Evolutionary conservation across 2,113 vertebrate genomes (phyloP), one percentile per base, ranked within the genome.

Genomic region (Notothenia coriiceps): DNA sequence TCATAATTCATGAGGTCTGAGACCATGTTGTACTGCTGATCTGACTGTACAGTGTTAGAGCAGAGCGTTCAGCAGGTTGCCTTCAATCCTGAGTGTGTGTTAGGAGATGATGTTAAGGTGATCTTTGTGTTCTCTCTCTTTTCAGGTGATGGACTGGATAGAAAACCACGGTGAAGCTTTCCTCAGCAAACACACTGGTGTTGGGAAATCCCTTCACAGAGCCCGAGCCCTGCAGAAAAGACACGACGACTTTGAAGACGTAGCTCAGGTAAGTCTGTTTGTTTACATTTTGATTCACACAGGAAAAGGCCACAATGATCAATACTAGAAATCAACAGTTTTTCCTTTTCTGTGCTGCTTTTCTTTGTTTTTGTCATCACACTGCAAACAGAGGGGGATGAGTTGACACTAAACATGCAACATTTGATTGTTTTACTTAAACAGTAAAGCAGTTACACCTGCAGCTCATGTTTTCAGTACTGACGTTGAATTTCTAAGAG

Each of bases 151-250:
- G 91, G 98, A 99, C 86, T 99, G 98, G 98, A 99, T 99, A 60
- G 98, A 99, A 92, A 99, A 99, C 91, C 98, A 99, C 0, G 98
- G 98, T 33, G 98, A 99, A 93, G 98, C 98, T 33, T 99, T 99
- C 82, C 96, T 99, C 74, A 99, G 98, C 90, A 99, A 99, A 76
- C 98, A 99, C 74, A 99, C 98, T 0, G 98, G 98, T 1, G 98
- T 99, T 52, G 98, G 98, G 51, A 99, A 99, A 76, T 99, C 98
- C 12, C 92, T 99, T 51, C 98, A 99, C 92, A 95, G 98, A 82
- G 98, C 98, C 68, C 94, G 98, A 81, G 98, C 98, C 10, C 88
- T 99, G 73, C 98, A 99, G 93, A 99, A 99, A 77, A 96, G 98
- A 8, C 98, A 99, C 4, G 97, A 99, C 82, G 98, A 99, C 91